These are phyloP conservation scores for Cepaea nemoralis DNA, from an alignment of 1,140 invertebrate genomes.

Conservation along the genomic window DNA sequence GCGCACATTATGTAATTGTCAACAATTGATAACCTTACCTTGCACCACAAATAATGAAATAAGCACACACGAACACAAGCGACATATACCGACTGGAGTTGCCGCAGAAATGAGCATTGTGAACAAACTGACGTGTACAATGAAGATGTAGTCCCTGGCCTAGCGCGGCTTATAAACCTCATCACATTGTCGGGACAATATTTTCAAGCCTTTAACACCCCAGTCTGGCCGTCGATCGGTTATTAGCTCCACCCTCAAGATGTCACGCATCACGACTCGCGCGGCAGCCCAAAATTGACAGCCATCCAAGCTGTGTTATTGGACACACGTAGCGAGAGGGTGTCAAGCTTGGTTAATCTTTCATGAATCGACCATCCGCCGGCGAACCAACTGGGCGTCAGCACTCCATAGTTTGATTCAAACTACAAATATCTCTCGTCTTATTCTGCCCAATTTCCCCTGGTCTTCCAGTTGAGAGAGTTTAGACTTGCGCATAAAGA, in stretches of 20 bases:
- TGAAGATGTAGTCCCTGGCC: neutral
- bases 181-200: conserved; percentile 9
- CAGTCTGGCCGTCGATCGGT: neutral
- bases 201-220: conserved; percentile 12
- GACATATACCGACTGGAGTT: neutral
- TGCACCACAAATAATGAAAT: neutral
- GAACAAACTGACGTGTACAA: neutral
- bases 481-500: neutral
- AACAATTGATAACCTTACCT: neutral
- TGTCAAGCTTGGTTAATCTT: conserved; percentile 4
- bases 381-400: conserved; percentile 3
- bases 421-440: neutral
- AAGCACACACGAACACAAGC: neutral
- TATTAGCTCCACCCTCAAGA: conserved; percentile 5
- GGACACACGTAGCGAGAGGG: neutral
- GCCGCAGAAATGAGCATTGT: neutral
- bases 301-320: neutral
- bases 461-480: neutral
- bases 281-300: neutral
- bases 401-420: neutral
- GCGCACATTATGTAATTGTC: conserved; percentile 53
- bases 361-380: neutral
- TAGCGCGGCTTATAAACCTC: conserved; percentile 3
- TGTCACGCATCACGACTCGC: conserved; percentile 19
- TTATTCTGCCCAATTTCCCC: neutral